Evolutionary conservation across 2,113 vertebrate genomes (phyloP).

Genomic region (Neomonachus schauinslandi): DNA sequence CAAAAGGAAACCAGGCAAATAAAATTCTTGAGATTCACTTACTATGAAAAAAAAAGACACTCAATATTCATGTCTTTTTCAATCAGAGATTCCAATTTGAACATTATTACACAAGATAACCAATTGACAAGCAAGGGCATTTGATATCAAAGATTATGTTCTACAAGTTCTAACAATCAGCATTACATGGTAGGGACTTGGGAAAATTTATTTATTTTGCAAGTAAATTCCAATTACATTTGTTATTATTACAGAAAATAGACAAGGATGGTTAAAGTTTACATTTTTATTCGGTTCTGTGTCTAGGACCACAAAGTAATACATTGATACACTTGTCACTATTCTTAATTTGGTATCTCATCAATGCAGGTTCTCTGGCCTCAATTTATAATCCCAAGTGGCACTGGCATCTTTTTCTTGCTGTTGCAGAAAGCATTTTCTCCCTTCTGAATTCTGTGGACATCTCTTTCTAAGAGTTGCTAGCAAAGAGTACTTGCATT

Average conservation of each 20-base stretch:
- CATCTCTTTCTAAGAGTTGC: not conserved
- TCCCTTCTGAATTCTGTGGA: not conserved
- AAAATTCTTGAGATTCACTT: not conserved
- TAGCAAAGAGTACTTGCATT: not conserved
- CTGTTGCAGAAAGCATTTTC: not conserved
- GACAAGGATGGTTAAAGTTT: not conserved
- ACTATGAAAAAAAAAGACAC: not conserved
- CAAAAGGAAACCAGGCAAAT: not conserved
- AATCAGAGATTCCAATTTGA: not conserved
- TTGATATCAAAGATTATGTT: not conserved
- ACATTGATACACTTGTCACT: not conserved
- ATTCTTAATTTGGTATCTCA: not conserved
- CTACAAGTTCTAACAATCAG: not conserved
- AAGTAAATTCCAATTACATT: not conserved
- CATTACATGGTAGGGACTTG: not conserved
- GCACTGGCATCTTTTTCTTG: not conserved
- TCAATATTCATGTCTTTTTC: not conserved
- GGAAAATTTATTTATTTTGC: not conserved
- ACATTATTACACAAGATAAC: not conserved
- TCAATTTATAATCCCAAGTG: not conserved
- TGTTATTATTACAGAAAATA: not conserved
- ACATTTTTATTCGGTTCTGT: not conserved
- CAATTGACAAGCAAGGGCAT: not conserved
- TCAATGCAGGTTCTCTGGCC: not conserved
- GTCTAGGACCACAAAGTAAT: no score